Base-by-base conservation (phyloP, 2,113 vertebrate genomes). In the Vombatus ursinus region DNA sequence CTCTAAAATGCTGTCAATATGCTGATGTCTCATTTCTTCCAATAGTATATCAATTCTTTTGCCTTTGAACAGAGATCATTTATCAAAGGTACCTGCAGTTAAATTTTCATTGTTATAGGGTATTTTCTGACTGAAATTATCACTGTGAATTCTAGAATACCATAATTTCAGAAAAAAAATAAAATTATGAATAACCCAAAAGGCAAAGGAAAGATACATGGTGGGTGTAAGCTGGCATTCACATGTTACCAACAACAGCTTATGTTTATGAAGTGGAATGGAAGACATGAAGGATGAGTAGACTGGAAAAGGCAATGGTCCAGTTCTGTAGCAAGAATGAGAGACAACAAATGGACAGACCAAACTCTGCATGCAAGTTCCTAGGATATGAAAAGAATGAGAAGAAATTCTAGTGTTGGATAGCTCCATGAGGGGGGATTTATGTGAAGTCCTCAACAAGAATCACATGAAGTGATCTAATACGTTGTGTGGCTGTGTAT, bases 41-140 rank as follows among this genome's bases (percentile, higher is more conserved):
- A 84, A 84, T 22, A 23, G 7, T 44, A 44, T 44, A 3, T 84
- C 37, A 44, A 44, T 84, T 84, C 1, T 19, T 77, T 77, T 84
- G n/a, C n/a, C 5, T 84, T 84, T 84, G 68, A 44, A 84, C 0
- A 84, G 37, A 84, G 1, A 44, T 44, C 5, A 44, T 84, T 1
- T 84, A 44, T 84, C 22, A 84, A 84, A 84, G 16, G 1, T 84
- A 44, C 37, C 16, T 2, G 6, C 19, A 52, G 25, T 48, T 95
- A 97, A 98, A 96, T 94, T 96, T 97, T 97, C 93, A 95, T 97
- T 54, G 53, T 95, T 91, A 11, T 61, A 28, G 57, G 26, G 9
- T 2, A 61, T 31, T 61, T 31, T n/a, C 68, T 77, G 16, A n/a
- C 68, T n/a, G 37, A 77, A 77, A 19, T 14, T n/a, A 6, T n/a